Conservation (phyloP, 2,113 vertebrate genomes). For the Lipophrys pholis region DNA sequence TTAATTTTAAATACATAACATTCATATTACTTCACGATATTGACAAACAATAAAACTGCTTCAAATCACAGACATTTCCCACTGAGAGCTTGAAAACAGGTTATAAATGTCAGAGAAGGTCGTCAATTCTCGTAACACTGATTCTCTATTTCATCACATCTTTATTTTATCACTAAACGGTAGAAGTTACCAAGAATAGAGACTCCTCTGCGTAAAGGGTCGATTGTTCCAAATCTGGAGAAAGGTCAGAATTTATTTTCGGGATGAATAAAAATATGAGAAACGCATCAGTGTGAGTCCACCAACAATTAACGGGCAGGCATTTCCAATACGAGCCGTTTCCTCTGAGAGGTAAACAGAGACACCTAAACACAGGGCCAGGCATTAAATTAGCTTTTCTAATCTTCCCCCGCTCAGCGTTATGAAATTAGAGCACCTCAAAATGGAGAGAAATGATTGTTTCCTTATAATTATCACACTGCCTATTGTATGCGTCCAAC, state of each 20-base stretch:
- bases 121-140: no score
- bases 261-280: not conserved
- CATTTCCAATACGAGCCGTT: slow-evolving; percentile 54
- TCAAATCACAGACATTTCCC: no score
- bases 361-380: slow-evolving; percentile 44
- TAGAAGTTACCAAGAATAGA: not conserved
- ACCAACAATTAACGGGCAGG: no score
- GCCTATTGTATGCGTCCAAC: slow-evolving; percentile 50
- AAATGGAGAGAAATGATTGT: slow-evolving; percentile 65
- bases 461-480: slow-evolving; percentile 63
- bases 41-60: no score
- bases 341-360: slow-evolving; percentile 49
- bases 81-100: no score
- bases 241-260: slow-evolving; percentile 17
- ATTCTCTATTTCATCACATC: no score
- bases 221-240: not conserved
- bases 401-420: slow-evolving; percentile 61
- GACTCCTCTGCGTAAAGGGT: not conserved
- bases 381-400: slow-evolving; percentile 71
- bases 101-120: no score
- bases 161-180: no score
- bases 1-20: no score
- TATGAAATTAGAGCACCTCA: slow-evolving; percentile 69
- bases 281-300: no score
- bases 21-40: no score